These are phyloP conservation scores for Xenopus petersii DNA, from an alignment of 2,797 vertebrate genomes.

Conservation along the genomic window DNA sequence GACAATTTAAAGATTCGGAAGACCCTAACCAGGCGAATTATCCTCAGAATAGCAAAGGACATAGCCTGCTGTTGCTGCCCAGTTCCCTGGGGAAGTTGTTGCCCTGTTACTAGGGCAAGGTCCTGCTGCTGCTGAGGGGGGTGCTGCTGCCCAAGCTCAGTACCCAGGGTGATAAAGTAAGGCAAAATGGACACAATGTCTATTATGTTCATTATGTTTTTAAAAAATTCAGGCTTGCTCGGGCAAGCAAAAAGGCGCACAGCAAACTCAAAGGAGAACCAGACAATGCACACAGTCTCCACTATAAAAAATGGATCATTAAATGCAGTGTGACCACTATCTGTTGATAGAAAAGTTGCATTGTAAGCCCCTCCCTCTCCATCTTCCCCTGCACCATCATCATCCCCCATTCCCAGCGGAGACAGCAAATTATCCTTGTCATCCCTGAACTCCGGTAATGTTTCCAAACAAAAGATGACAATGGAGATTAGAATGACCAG, in stretches of 20 bases:
- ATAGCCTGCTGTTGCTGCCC: slow-evolving; percentile 85
- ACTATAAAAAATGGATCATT: slow-evolving; percentile 98
- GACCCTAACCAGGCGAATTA: slow-evolving; percentile 93
- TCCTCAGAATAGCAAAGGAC: slow-evolving; percentile 97
- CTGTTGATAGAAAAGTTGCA: slow-evolving; percentile 62
- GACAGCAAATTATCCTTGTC: slow-evolving; percentile 70
- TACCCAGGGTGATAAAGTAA: slow-evolving; percentile 98
- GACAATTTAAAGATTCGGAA: slow-evolving; percentile 98
- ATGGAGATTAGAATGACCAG: slow-evolving; percentile 97
- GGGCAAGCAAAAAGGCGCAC: slow-evolving; percentile 95
- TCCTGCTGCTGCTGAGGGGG: slow-evolving; percentile 40
- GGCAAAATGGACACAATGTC: slow-evolving; percentile 99
- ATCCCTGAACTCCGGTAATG: slow-evolving; percentile 95
- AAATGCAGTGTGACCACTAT: slow-evolving; percentile 86
- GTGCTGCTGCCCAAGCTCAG: slow-evolving; percentile 89
- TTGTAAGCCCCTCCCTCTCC: slow-evolving; percentile 62
- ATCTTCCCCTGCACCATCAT: slow-evolving; percentile 52
- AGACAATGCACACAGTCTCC: slow-evolving; percentile 97
- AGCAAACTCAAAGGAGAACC: slow-evolving; percentile 97
- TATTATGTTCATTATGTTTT: slow-evolving; percentile 97
- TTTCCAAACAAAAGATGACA: slow-evolving; percentile 96
- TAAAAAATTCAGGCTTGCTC: slow-evolving; percentile 93
- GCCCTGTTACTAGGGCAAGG: neutral
- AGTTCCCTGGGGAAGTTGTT: slow-evolving; percentile 37
- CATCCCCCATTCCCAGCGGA: slow-evolving; percentile 50